A percentile compares a stretch with the other conserved stretches of the same genome.
Evolutionary conservation across 2,113 vertebrate genomes (phyloP).

Genomic region (Colistium nudipinnis): DNA sequence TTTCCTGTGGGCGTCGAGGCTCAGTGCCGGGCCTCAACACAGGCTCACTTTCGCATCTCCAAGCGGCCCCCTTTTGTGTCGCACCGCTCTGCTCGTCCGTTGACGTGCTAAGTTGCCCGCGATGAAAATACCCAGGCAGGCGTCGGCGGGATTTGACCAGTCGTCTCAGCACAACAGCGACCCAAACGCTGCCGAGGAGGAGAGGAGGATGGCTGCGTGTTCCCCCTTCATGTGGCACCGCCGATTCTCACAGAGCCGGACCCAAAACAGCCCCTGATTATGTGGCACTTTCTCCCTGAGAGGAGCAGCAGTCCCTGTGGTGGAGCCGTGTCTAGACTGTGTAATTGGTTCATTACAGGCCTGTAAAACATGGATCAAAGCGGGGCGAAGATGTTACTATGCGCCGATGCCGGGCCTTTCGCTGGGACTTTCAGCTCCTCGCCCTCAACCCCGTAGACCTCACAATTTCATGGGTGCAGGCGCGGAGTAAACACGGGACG

Average conservation of each 20-base stretch:
- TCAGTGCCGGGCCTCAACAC: background rate
- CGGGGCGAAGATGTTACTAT: background rate
- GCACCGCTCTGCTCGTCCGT: background rate
- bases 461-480: background rate
- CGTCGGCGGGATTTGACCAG: too few relatives aligned
- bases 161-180: background rate
- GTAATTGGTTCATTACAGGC: slow-evolving; percentile 44
- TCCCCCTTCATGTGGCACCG: slow-evolving; percentile 31
- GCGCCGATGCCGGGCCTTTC: background rate
- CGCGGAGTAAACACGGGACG: background rate
- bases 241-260: slow-evolving; percentile 32
- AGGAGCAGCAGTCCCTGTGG: slow-evolving; percentile 35
- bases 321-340: slow-evolving; percentile 44
- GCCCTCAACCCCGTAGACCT: background rate
- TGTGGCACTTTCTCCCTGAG: slow-evolving; percentile 35
- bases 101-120: background rate
- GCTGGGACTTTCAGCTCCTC: slow-evolving; percentile 10
- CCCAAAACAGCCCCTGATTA: slow-evolving; percentile 41
- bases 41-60: background rate
- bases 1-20: slow-evolving; percentile 68
- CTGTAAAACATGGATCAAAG: slow-evolving; percentile 54
- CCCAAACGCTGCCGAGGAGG: slow-evolving; percentile 1
- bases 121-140: too few relatives aligned
- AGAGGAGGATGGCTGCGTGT: background rate
- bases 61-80: too few relatives aligned